Percentiles rank a stretch among this genome's conserved stretches.
These are phyloP conservation scores for Melikaiella ostensackeni DNA, from an alignment of 2,888 invertebrate genomes.

Conservation along the genomic window DNA sequence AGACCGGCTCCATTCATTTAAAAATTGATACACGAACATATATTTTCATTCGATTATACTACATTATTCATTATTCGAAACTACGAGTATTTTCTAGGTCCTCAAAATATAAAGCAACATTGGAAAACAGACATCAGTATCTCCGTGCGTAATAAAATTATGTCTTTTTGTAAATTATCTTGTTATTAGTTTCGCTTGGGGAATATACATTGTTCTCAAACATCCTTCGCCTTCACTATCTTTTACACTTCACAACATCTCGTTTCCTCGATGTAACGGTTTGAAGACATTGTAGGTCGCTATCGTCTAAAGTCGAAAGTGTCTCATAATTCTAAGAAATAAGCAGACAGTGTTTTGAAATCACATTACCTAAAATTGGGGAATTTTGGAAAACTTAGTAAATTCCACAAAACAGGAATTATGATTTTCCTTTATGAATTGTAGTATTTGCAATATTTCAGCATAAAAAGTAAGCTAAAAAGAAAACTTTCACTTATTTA, in stretches of 20 bases:
- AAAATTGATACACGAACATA: not conserved
- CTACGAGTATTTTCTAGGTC: not conserved
- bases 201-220: not conserved
- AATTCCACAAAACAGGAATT: not conserved
- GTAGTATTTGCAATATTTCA: not conserved
- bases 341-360: not conserved
- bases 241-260: not conserved
- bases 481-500: not conserved
- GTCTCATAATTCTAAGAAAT: not conserved
- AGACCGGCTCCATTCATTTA: not conserved
- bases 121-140: not conserved
- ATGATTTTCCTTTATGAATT: not conserved
- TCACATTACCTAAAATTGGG: not conserved
- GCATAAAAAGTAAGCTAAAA: not conserved
- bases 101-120: not conserved
- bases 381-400: no score
- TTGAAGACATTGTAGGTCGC: not conserved
- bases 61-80: not conserved
- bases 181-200: not conserved
- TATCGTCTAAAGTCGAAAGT: constrained; percentile 12
- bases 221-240: not conserved
- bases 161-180: constrained; percentile 36
- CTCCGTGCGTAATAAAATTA: constrained; percentile 27
- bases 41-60: not conserved
- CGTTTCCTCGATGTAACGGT: not conserved